phyloP scores from a whole-genome alignment of 64 coral and sea anemone species.

The Stylophora pistillata region DNA sequence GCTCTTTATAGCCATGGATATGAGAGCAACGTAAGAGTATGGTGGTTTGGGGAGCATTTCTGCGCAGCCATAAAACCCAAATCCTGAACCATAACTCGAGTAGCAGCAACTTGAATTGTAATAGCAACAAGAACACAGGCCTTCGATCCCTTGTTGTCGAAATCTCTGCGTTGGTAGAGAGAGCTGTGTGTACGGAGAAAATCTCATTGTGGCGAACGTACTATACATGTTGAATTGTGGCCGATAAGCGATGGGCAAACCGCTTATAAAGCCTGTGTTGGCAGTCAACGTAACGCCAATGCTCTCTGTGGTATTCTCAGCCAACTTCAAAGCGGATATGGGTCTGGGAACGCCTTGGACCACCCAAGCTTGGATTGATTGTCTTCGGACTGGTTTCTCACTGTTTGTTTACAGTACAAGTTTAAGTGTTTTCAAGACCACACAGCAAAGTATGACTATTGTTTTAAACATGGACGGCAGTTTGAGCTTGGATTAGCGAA shows the following conservation, averaged over 20 bases:
- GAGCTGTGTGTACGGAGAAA: neutral
- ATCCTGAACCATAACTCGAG: constrained; percentile 49
- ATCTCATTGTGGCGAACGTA: neutral
- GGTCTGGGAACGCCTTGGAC: constrained; percentile 12
- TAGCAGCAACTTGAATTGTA: constrained; percentile 40
- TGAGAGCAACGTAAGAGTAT: constrained; percentile 96
- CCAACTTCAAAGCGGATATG: constrained; percentile 61
- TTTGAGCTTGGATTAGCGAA: constrained; percentile 42
- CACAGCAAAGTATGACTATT: constrained; percentile 69
- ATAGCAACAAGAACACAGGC: constrained; percentile 34
- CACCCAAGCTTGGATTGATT: constrained; percentile 39
- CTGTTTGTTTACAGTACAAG: constrained; percentile 86
- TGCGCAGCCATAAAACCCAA: constrained; percentile 37
- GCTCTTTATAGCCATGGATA: constrained; percentile 98
- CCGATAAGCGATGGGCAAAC: neutral
- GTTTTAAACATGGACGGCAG: constrained; percentile 50
- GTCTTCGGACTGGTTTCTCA: constrained; percentile 48
- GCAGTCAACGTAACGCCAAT: neutral
- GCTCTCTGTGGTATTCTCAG: neutral
- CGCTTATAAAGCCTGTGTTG: neutral
- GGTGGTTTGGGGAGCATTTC: constrained; percentile 89
- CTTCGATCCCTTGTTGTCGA: constrained; percentile 5
- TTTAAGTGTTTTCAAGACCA: constrained; percentile 72
- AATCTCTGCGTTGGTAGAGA: constrained; percentile 1
- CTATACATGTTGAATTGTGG: neutral